Evolutionary conservation across 2,888 invertebrate species (phyloP).

Genomic region (Cephus pulcher): DNA sequence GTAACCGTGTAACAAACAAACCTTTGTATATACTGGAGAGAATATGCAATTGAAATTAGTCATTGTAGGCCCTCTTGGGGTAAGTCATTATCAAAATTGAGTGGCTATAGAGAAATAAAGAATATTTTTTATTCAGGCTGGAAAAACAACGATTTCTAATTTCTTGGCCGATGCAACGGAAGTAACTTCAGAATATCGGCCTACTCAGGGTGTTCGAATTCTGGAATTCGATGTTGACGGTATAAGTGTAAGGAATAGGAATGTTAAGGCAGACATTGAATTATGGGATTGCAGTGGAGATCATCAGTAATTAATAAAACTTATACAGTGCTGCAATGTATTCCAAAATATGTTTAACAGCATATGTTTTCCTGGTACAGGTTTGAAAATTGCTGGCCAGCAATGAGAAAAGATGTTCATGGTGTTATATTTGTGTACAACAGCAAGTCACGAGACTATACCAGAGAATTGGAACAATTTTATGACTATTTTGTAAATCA

Average conservation of each 20-base stretch:
- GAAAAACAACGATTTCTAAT: slow-evolving; percentile 79
- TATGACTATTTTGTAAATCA: slow-evolving; percentile 79
- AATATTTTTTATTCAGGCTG: slow-evolving; percentile 69
- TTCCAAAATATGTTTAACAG: slow-evolving; percentile 6
- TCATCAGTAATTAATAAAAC: slow-evolving; percentile 69
- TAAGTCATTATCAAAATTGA: slow-evolving; percentile 53
- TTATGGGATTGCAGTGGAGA: slow-evolving; percentile 86
- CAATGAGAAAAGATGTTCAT: slow-evolving; percentile 75
- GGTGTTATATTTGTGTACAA: slow-evolving; percentile 80
- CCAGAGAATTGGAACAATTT: slow-evolving; percentile 73
- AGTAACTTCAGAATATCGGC: slow-evolving; percentile 71
- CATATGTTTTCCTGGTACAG: slow-evolving; percentile 64
- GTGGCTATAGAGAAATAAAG: not conserved
- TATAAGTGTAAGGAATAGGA: slow-evolving; percentile 71
- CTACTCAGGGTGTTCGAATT: slow-evolving; percentile 81
- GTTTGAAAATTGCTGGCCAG: slow-evolving; percentile 83
- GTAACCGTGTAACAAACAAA: not conserved
- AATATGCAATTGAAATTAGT: slow-evolving; percentile 69
- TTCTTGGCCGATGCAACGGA: slow-evolving; percentile 80
- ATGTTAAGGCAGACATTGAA: slow-evolving; percentile 76
- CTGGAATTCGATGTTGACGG: slow-evolving; percentile 80
- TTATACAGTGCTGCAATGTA: not conserved
- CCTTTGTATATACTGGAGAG: slow-evolving; percentile 9
- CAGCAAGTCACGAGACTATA: slow-evolving; percentile 68
- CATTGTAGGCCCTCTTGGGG: slow-evolving; percentile 71